Base-by-base conservation (phyloP, 2,113 vertebrate genomes). In the Mesembrinibis cayennensis region DNA sequence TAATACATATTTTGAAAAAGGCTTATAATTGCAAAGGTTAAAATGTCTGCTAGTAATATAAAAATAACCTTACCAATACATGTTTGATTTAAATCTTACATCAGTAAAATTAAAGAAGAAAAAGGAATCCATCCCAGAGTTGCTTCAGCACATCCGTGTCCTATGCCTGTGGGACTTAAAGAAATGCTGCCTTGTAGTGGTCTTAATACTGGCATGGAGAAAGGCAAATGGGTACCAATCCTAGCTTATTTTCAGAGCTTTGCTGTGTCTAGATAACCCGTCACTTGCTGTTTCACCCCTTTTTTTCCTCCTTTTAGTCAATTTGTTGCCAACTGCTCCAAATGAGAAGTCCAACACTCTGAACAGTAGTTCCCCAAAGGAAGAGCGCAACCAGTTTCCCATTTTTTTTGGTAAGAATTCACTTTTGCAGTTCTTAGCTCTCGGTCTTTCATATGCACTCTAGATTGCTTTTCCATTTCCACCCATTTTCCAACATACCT, bases 371-470 rank as follows among this genome's bases (percentile, higher is more conserved):
- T 91, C 82, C 25, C 11, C 59, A 56, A 82, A 55, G 50, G 34
- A 77, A 11, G 52, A 89, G 25, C 55, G 17, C 34, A 94, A 94
- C 27, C 84, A 82, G 11, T 40, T 72, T 66, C 38, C 89, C 27
- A 38, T 69, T 11, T 69, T 76, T 94, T 94, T 89, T 11, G 96
- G 97, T 98, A 96, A 98, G 96, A 67, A 63, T 83, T 40, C 53
- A 6, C 36, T 89, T 94, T 55, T 56, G 21, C 22, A 16, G 49
- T 79, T 78, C 27, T 71, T 50, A 49, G 9, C 26, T 89, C 15
- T 90, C 3, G 1, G 13, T 38, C 26, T 90, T 80, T 44, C 16
- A 19, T 38, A 55, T 9, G 23, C 2, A 0, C 9, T 63, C 53
- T 38, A 16, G 25, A 29, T 76, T 74, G 11, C 17, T 82, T 89